Evolutionary conservation across 2,888 invertebrate species (phyloP), one percentile per base, ranked within the genome.

Genomic region (Epirrita christyi): DNA sequence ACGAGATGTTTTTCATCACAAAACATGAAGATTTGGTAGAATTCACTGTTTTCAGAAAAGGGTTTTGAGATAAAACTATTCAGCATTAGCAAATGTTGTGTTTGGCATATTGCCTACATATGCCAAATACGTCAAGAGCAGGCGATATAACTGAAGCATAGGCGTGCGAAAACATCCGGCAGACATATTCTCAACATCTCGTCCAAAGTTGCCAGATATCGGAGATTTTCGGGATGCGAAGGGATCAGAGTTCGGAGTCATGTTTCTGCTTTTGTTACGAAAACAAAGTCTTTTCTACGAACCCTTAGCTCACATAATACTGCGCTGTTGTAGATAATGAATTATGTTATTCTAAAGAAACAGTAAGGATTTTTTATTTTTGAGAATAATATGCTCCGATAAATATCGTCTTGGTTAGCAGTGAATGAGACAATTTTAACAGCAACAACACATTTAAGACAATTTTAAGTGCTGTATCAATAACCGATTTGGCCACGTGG

Each of bases 141-240:
- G 70, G 63, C 66, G 72, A 76, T 75, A 71, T 74, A 71, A 66
- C 73, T 67, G 73, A 76, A 76, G 70, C 68, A 71, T 60, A 66
- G 72, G 69, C 63, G 54, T 68, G 68, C 62, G 70, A 75, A 78
- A 83, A 81, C 77, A 81, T 81, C 76, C 77, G 76, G 70, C 28
- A 52, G 52, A 42, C 46, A 54, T 50, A 55, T 51, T 48, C 55
- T 53, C 36, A 43, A 56, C 29, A 51, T 48, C 46, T 55, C 47
- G 36, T 48, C 54, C 38, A 51, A 57, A 62, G 56, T 56, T 62
- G 40, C 51, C 14, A 50, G 56, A 64, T 55, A 59, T 59, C 54
- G 29, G 48, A 61, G 48, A 55, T 59, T 55, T 37, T 58, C 46
- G 43, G 49, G 28, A 29, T 49, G 28, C 40, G 44, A 57, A 49